Evolutionary conservation across 2,888 invertebrate species (phyloP), one percentile per base, ranked within the genome.

Genomic region (Lasioglossum pauxillum): DNA sequence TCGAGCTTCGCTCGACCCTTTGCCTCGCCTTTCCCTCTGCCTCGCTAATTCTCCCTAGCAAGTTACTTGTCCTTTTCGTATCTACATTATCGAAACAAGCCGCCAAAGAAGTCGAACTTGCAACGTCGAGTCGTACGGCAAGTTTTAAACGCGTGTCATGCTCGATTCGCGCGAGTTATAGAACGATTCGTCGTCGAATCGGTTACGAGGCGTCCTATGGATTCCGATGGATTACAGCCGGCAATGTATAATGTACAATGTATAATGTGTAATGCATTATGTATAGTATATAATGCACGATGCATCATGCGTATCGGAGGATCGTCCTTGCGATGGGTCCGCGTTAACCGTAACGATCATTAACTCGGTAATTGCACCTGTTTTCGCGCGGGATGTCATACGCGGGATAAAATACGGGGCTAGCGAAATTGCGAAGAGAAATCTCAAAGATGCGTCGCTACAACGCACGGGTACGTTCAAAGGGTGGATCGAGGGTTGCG

Each of bases 281-380:
- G 67, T 23, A 35, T 12, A 69, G 35, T 38, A 19, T 71, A 71
- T 71, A 71, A 38, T 71, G 23, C 38, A 23, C 23, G 19, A 35
- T 35, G 67, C 7, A 31, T 64, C 64, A 64, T 31, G 35, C 41
- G 41, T 44, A 74, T 64, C 73, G 57, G 69, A 23, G 38, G 57
- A 82, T 87, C 77, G 73, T 79, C 79, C 84, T 84, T 87, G 79
- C 69, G 75, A 49, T 67, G 85, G 85, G 67, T 84, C 86, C 79
- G 84, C 86, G 80, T 88, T 87, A 83, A 88, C 80, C 85, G 91
- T 92, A 92, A 93, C 93, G 93, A 94, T 94, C 94, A 94, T 94
- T 94, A 94, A 95, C 93, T 93, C 92, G 93, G 93, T 93, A 94
- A 94, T 94, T 94, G 93, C 95, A 93, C 93, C 94, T 94, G 94